These are phyloP conservation scores for Scomber japonicus DNA, from an alignment of 2,113 vertebrate genomes.

Conservation along the genomic window DNA sequence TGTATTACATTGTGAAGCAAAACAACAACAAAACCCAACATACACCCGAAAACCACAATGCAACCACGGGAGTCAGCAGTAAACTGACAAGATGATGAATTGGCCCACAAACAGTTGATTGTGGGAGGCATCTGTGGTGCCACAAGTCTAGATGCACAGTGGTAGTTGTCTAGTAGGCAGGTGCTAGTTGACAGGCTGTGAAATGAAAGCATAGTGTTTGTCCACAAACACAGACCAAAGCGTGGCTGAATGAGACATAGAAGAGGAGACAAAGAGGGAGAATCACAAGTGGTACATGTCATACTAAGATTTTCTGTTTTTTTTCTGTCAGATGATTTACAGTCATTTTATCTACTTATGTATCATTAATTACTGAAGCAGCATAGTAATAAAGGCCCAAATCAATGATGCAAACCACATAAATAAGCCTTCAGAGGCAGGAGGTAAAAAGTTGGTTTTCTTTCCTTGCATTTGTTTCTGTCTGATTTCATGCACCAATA, in stretches of 20 bases:
- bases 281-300: not conserved
- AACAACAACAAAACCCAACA: no score
- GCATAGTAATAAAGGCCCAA: not conserved
- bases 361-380: not conserved
- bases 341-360: not conserved
- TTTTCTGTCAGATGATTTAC: not conserved
- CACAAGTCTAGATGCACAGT: not conserved
- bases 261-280: not conserved
- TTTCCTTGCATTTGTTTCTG: no score
- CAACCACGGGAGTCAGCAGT: not conserved
- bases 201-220: conserved; percentile 13
- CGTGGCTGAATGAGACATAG: not conserved
- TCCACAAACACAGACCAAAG: not conserved
- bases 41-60: not conserved
- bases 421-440: not conserved
- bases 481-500: no score
- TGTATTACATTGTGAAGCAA: no score
- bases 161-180: conserved; percentile 5
- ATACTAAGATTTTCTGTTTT: not conserved
- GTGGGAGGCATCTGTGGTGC: not conserved
- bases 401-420: conserved; percentile 9
- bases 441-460: no score
- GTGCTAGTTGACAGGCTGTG: not conserved
- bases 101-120: not conserved
- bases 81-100: not conserved